A percentile compares a stretch with the other conserved stretches of the same genome.
phyloP scores from a whole-genome alignment of 2,888 invertebrate species.

The Azorinus chamasolen region DNA sequence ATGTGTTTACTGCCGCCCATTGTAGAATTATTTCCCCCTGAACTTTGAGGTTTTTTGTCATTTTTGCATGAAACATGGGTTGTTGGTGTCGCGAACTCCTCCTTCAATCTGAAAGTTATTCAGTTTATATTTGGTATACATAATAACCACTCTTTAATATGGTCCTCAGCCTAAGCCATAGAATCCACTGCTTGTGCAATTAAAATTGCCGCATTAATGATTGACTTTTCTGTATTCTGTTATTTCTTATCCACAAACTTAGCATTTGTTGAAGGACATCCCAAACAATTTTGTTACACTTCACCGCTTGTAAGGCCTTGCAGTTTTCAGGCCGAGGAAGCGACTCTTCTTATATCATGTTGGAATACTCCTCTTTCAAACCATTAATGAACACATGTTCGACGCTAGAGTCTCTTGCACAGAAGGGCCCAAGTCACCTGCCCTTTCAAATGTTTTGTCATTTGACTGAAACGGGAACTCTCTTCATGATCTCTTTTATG shows the following conservation, averaged over 20 bases:
- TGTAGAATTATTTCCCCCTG: too few relatives aligned
- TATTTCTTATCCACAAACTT: constrained; percentile 8
- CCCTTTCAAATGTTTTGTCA: constrained; percentile 10
- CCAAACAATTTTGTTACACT: constrained; percentile 16
- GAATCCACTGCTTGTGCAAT: constrained; percentile 3
- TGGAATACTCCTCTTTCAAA: constrained; percentile 1
- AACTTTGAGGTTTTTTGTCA: too few relatives aligned
- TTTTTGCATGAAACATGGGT: too few relatives aligned
- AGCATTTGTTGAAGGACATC: constrained; percentile 1
- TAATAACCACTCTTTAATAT: constrained; percentile 6
- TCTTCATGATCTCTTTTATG: too few relatives aligned
- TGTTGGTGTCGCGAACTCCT: too few relatives aligned
- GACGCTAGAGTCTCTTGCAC: background rate
- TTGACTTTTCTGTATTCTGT: constrained; percentile 3
- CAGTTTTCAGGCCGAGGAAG: constrained; percentile 12
- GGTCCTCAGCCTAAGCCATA: background rate
- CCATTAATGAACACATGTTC: background rate
- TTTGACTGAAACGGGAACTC: background rate
- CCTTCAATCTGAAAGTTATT: too few relatives aligned
- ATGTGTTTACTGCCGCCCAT: too few relatives aligned
- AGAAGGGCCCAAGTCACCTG: constrained; percentile 4
- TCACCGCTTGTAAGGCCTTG: background rate
- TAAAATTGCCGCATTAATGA: constrained; percentile 6
- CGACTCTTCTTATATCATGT: constrained; percentile 8
- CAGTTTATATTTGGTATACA: too few relatives aligned